A percentile compares a stretch with the other conserved stretches of the same genome.
phyloP scores from a whole-genome alignment of 1,140 invertebrate genomes.

The Heliothis subflexa region DNA sequence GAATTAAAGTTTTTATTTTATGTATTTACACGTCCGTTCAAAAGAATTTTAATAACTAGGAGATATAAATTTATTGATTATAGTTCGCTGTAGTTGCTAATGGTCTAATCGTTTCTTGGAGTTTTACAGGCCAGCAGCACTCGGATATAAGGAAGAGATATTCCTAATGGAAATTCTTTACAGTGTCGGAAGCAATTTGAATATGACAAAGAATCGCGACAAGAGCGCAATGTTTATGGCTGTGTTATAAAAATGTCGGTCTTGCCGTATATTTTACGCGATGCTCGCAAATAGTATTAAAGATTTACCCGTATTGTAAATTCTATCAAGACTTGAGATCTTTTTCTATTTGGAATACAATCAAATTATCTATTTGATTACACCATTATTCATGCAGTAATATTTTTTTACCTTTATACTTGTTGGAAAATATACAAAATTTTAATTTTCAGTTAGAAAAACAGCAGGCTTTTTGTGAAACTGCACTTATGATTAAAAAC shows the following conservation, averaged over 20 bases:
- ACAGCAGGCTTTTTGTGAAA: neutral
- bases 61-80: slow-evolving; percentile 1
- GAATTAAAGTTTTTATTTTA: slow-evolving; percentile 5
- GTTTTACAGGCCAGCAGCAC: neutral
- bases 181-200: neutral
- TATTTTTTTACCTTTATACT: no score
- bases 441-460: no score
- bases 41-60: slow-evolving; percentile 5
- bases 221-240: neutral
- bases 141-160: neutral
- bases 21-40: slow-evolving; percentile 6
- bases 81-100: neutral
- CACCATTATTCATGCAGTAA: no score
- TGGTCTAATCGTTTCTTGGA: neutral
- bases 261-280: neutral
- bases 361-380: no score
- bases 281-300: neutral
- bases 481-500: neutral
- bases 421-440: no score
- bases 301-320: neutral
- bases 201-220: neutral
- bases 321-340: neutral
- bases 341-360: no score
- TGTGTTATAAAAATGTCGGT: neutral
- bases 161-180: neutral